Evolutionary conservation across 1,140 invertebrate species (phyloP), one percentile per base, ranked within the genome.

Genomic region (Pogonus chalceus): DNA sequence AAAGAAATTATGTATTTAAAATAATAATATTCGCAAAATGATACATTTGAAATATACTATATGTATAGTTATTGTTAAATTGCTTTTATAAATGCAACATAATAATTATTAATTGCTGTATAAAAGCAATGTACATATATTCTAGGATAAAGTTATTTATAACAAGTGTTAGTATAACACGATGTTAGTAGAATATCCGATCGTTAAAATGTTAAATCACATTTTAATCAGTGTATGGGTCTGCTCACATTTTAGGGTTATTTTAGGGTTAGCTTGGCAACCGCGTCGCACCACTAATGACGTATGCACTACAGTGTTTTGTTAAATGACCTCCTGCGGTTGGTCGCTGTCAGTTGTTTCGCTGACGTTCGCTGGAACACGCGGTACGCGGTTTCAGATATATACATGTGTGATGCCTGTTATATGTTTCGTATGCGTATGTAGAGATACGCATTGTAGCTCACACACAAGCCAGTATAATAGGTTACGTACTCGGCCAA

Each of bases 251-350:
- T 31, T 31, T 31, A 31, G 26, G 26, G 26, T 31, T 31, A 31
- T 4, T 7, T 7, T 31, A 7, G 26, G 14, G 26, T 4, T 31
- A 7, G 14, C 26, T 31, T 16, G 37, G n/a, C n/a, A 43, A 43
- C 18, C 37, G 4, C 3, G 18, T 18, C 37, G 37, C 9, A 4
- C 9, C 18, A 12, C 37, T 43, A 43, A 43, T 43, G 37, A 43
- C 37, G 37, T 43, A 43, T 43, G 37, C 37, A 43, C 37, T 43
- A 43, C 37, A 9, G 37, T 43, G 37, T 43, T 43, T 43, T 43
- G 37, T 43, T 43, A 43, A 43, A 43, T 18, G 37, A 18, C 37
- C 37, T 43, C 9, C 9, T 43, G 37, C 37, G 37, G 37, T 43
- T 43, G 37, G 37, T 43, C 37, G 37, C 37, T 43, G 37, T 43